Conservation (phyloP, 2,888 invertebrate genomes). For the Pterostichus niger region DNA sequence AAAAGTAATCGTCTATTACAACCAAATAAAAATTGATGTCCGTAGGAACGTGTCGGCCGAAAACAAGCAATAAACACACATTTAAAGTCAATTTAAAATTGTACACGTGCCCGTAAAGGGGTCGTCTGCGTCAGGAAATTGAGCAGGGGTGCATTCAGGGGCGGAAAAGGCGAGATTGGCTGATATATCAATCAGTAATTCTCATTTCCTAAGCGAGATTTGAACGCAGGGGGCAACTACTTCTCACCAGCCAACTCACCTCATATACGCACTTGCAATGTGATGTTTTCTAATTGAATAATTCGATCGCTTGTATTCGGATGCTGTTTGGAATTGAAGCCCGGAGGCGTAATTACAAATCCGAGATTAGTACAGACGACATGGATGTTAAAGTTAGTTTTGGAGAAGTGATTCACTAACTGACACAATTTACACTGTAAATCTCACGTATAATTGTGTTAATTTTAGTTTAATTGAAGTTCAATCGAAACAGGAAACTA, state of each 20-base stretch:
- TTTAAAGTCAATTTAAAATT: slow-evolving; percentile 71
- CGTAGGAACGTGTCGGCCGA: slow-evolving; percentile 67
- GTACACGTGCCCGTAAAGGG: slow-evolving; percentile 59
- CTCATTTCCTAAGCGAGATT: slow-evolving; percentile 58
- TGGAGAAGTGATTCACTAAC: slow-evolving; percentile 14
- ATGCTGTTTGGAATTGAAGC: neutral
- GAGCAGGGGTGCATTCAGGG: slow-evolving; percentile 46
- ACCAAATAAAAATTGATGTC: slow-evolving; percentile 70
- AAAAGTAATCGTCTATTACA: slow-evolving; percentile 67
- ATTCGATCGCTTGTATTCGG: slow-evolving; percentile 14
- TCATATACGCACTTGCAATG: slow-evolving; percentile 26
- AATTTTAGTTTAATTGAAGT: slow-evolving; percentile 6
- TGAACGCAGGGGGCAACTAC: slow-evolving; percentile 18
- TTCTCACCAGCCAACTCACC: neutral
- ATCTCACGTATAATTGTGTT: neutral
- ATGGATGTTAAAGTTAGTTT: slow-evolving; percentile 12
- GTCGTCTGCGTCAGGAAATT: slow-evolving; percentile 33
- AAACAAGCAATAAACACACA: slow-evolving; percentile 69
- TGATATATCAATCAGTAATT: slow-evolving; percentile 70
- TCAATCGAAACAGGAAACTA: slow-evolving; percentile 6
- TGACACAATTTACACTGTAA: neutral
- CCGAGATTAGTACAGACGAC: neutral
- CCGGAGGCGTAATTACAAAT: slow-evolving; percentile 35
- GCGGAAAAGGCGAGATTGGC: slow-evolving; percentile 68
- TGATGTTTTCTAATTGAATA: slow-evolving; percentile 58